Conservation (phyloP, 2,797 vertebrate genomes). For the Apogon hyalosoma region DNA sequence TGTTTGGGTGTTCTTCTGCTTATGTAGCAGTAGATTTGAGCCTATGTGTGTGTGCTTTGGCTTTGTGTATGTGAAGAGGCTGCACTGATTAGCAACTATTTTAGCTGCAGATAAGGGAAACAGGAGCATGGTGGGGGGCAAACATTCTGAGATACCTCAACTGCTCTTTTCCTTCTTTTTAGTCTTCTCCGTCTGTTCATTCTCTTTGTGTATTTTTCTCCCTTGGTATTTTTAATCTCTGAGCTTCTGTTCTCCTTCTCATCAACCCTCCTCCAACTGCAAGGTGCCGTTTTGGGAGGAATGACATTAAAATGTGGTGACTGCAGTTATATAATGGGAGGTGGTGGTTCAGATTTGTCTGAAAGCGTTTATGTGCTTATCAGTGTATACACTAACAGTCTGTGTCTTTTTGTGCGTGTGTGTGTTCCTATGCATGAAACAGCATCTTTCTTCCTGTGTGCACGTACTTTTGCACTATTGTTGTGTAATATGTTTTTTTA, state of each 20-base stretch:
- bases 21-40: conserved; percentile 35
- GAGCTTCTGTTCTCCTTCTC: conserved; percentile 7
- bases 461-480: conserved; percentile 5
- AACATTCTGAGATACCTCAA: conserved; percentile 44
- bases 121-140: conserved; percentile 28
- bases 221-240: conserved; percentile 19
- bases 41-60: conserved; percentile 1
- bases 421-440: background rate
- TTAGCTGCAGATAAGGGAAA: conserved; percentile 36
- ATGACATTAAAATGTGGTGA: conserved; percentile 70
- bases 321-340: conserved; percentile 66
- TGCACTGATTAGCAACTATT: conserved; percentile 44
- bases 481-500: conserved; percentile 26
- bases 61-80: conserved; percentile 17
- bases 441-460: background rate
- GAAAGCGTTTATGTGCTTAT: conserved; percentile 48
- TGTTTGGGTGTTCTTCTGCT: conserved; percentile 21
- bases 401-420: conserved; percentile 25
- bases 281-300: conserved; percentile 60
- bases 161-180: conserved; percentile 14
- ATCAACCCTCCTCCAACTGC: conserved; percentile 21
- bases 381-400: conserved; percentile 17
- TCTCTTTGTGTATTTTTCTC: conserved; percentile 18
- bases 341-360: conserved; percentile 50
- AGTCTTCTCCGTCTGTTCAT: conserved; percentile 27